Base-by-base conservation (phyloP, 2,113 vertebrate species). In the Erinaceus europaeus region DNA sequence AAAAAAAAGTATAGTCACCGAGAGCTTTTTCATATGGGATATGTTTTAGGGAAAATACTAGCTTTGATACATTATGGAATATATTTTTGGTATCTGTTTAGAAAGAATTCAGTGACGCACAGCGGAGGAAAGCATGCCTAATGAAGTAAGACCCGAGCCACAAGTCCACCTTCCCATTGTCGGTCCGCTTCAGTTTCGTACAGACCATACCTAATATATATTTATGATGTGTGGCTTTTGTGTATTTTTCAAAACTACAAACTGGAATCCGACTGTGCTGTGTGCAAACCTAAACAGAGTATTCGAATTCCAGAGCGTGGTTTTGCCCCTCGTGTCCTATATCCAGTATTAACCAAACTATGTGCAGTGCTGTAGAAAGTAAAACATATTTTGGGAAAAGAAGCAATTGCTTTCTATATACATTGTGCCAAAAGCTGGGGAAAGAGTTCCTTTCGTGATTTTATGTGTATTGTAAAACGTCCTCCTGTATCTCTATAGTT, bases 121-220 rank as follows among this genome's bases (percentile, higher is more conserved):
- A 72, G 86, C 15, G 86, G 92, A 68, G 94, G 46, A 46, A 91
- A 94, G 90, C 32, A 1, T 96, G 96, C 95, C 95, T 94, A 91
- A 94, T 90, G 92, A 84, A 89, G 88, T n/a, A 38, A 89, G 83
- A 27, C 74, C 34, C 80, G 86, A 77, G 84, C 36, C 92, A 94
- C 95, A 96, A 88, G 50, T 91, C 89, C 74, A 94, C 93, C 59
- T 61, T 92, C 86, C 95, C 91, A 85, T 94, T 93, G 93, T 93
- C 96, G 75, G 90, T 72, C 88, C 95, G 95, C 95, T 94, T 90
- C 94, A 80, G 46, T 94, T 93, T 96, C 95, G 95, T 94, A 84
- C 92, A 96, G 93, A 94, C 95, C 96, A 69, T 96, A 94, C 92
- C 97, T 97, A 96, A 96, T 94, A 94, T 96, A 93, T 98, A 97